Base-by-base conservation (phyloP, 2,888 invertebrate genomes). In the Drosophila rellima region DNA sequence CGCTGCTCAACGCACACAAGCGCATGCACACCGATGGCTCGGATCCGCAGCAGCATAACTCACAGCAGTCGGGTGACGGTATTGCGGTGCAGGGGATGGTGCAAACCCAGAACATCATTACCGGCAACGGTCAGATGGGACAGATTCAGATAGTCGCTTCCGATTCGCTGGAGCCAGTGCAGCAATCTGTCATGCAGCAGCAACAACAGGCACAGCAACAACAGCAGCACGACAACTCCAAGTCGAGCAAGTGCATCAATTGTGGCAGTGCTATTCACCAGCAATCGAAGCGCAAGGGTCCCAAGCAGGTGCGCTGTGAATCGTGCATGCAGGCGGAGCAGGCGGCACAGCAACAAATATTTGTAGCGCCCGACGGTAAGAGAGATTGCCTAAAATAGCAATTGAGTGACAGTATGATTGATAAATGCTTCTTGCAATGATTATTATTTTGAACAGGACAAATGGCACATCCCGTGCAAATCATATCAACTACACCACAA, bases 1-100 rank as follows among this genome's bases (percentile, higher is more conserved):
- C 96, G 48, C 92, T 97, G 64, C 93, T 97, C n/a, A 97, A 96
- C 93, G 96, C 97, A 88, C 97, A 97, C 92, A 97, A 97, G 93
- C 94, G 96, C 79, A 95, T 96, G 89, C 96, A 96, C 91, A 95
- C 95, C 66, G 92, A 92, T 13, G 94, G 94, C 78, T 93, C 94
- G 83, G 94, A 92, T 74, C 87, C 90, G 37, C 84, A 86, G 37
- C 85, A 80, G 40, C 90, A 80, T 33, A 80, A 71, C 13, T 33
- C 81, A n/a, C 90, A 90, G 56, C 78, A 90, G 45, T 68, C 71
- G 4, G 47, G 70, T 3, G 91, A 91, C 39, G 93, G 94, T 54
- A 94, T 95, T 71, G 93, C 94, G 13, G 94, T 95, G 26, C 93
- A 92, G 74, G 91, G 92, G 0, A 76, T 92, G 35, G 91, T 92